Evolutionary conservation across 2,888 invertebrate species (phyloP).

Genomic region (Dendrolimus houi): DNA sequence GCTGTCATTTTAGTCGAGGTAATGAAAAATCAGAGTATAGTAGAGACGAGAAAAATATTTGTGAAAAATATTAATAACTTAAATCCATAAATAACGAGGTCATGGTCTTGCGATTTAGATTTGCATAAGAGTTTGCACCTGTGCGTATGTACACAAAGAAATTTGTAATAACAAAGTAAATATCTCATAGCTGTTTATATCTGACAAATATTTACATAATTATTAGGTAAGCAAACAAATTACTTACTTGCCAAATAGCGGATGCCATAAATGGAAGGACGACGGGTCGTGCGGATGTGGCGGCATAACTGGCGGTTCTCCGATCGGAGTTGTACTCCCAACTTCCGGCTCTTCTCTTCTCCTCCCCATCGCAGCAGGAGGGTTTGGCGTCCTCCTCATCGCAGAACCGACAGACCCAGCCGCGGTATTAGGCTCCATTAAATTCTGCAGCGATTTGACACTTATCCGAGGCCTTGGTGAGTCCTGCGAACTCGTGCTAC

Average conservation of each 20-base stretch:
- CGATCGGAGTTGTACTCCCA: conserved; percentile 79
- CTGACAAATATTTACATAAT: conserved; percentile 14
- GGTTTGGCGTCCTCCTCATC: conserved; percentile 36
- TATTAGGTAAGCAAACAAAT: conserved; percentile 9
- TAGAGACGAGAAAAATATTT: background rate
- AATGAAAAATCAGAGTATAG: too few relatives aligned
- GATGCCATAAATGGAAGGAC: conserved; percentile 88
- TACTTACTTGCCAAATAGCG: conserved; percentile 89
- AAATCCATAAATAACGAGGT: background rate
- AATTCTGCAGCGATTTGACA: conserved; percentile 78
- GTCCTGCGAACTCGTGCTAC: conserved; percentile 46
- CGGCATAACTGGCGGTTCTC: conserved; percentile 58
- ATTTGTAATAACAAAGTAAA: conserved; percentile 9
- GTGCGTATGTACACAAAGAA: background rate
- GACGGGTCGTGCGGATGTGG: conserved; percentile 68
- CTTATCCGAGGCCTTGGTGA: conserved; percentile 77
- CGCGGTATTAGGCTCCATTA: conserved; percentile 71
- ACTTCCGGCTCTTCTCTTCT: conserved; percentile 78
- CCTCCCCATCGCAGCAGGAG: conserved; percentile 56
- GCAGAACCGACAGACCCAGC: conserved; percentile 49
- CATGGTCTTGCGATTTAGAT: background rate
- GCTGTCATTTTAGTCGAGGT: too few relatives aligned
- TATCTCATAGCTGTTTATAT: conserved; percentile 5
- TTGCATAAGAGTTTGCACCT: background rate
- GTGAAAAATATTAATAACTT: background rate